phyloP scores from a whole-genome alignment of 2,113 vertebrate genomes.

The Ophthalmolycus amberensis region DNA sequence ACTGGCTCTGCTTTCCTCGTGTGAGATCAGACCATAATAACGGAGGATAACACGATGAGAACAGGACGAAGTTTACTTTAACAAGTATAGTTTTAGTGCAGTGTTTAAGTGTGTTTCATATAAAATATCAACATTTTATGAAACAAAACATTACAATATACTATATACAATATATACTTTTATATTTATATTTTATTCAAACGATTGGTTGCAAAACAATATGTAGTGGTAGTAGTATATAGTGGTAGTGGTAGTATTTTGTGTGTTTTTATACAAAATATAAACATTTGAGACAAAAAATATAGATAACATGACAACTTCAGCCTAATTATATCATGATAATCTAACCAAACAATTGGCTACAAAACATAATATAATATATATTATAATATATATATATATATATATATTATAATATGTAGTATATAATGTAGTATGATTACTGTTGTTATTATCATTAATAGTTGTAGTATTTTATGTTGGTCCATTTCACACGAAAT shows the following conservation, averaged over 20 bases:
- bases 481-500: background rate
- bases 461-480: background rate
- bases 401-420: no score
- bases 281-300: no score
- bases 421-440: no score
- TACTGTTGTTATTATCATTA: no score
- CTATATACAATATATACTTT: no score
- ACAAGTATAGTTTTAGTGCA: background rate
- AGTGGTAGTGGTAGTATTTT: background rate
- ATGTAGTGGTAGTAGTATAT: background rate
- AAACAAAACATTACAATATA: background rate
- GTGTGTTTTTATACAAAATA: background rate
- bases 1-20: background rate
- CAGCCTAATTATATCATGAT: background rate
- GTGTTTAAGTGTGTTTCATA: background rate
- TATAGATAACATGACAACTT: background rate
- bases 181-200: background rate
- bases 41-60: background rate
- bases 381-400: background rate
- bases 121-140: background rate
- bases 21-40: background rate
- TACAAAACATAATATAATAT: background rate
- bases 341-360: background rate
- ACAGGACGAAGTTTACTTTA: background rate
- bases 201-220: background rate